Base-by-base conservation (phyloP, 92 coral and sea anemone genomes). In the Heteractis magnifica region DNA sequence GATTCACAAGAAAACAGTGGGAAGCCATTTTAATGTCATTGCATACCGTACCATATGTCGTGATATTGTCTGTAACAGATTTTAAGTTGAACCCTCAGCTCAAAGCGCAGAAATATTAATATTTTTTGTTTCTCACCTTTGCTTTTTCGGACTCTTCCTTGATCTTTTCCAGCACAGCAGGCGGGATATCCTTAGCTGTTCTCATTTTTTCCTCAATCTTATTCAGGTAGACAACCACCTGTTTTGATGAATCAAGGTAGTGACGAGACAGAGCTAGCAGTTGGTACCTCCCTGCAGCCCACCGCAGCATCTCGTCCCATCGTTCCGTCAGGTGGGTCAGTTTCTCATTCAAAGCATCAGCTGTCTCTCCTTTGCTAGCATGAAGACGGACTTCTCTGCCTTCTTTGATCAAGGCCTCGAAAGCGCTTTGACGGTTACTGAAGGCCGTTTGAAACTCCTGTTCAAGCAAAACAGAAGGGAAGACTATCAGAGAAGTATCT, bases 261-360 rank as follows among this genome's bases (percentile, higher is more conserved):
- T 97, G 97, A n/a, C 89, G 91, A 1, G 99, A 92, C 76, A 97
- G 90, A 64, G 94, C 98, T 74, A 95, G 83, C 81, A 97, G 84
- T 76, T 97, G 98, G 80, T 97, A 97, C 59, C 99, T 88, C 18
- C 99, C 99, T 20, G 99, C 98, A 15, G 99, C 99, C 99, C 99
- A 97, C 13, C 99, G 95, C 41, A 93, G 86, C 93, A 90, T 92
- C 88, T 97, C 99, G 80, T 97, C 99, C 99, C 99, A 97, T 68
- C 97, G 89, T 76, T 90, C 92, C 21, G 98, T 97, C 44, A 97
- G 77, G 71, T 90, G 84, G 56, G 98, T 93, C 84, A 95, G 90
- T 41, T 91, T 89, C 81, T 88, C 93, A 83, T 91, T 89, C 82
- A 97, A 85, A 65, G 60, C 53, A 41, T 94, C 98, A 11, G 90